These are phyloP conservation scores for Porites lutea DNA, from an alignment of 64 coral and sea anemone genomes.

Conservation along the genomic window DNA sequence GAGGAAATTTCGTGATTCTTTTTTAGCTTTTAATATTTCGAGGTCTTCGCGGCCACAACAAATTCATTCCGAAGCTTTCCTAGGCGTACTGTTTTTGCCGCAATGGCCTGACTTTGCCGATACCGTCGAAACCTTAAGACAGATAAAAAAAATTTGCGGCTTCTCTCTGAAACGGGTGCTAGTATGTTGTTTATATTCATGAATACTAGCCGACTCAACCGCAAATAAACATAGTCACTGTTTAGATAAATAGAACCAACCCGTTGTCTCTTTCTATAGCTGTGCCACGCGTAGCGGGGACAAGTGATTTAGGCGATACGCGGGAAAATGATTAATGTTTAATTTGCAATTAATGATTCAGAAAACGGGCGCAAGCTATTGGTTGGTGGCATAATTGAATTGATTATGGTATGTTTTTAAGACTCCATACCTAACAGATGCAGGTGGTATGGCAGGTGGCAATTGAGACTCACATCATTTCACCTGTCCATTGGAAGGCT, in stretches of 20 bases:
- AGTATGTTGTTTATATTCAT: conserved; percentile 94
- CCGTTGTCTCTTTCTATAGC: conserved; percentile 61
- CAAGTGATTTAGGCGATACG: conserved; percentile 92
- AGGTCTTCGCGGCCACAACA: conserved; percentile 58
- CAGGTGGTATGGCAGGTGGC: conserved; percentile 64
- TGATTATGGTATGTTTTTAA: conserved; percentile 86
- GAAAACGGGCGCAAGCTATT: conserved; percentile 80
- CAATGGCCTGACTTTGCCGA: conserved; percentile 89
- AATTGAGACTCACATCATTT: conserved; percentile 39
- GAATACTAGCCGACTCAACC: conserved; percentile 82
- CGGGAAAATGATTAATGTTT: conserved; percentile 97
- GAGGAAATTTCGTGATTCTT: conserved; percentile 59
- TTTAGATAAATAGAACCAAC: conserved; percentile 99
- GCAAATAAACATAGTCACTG: conserved; percentile 97
- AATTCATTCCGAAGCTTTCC: conserved; percentile 18
- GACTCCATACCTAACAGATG: conserved; percentile 89
- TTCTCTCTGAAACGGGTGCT: conserved; percentile 73
- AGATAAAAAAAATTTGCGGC: conserved; percentile 89
- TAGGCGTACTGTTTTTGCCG: conserved; percentile 60
- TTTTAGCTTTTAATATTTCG: conserved; percentile 84
- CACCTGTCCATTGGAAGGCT: conserved; percentile 81
- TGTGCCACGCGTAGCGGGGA: conserved; percentile 88
- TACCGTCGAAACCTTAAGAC: conserved; percentile 85
- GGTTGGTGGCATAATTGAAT: conserved; percentile 90
- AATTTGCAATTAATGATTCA: conserved; percentile 99